Evolutionary conservation across 2,797 vertebrate genomes (phyloP), one percentile per base, ranked within the genome.

Genomic region (Silurus aristotelis): DNA sequence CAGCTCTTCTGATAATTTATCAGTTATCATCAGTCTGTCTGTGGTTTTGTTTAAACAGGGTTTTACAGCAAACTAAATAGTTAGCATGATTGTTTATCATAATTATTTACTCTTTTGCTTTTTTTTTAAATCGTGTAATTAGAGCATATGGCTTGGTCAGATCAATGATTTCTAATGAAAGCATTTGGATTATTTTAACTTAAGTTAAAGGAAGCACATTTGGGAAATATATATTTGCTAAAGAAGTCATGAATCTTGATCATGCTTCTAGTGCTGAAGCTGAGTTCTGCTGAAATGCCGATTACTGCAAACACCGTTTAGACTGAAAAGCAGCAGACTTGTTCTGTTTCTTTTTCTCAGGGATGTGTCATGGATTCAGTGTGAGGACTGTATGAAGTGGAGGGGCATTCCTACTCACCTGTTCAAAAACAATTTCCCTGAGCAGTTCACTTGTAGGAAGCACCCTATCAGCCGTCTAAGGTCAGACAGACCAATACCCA

Each of bases 341-440:
- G 20, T 79, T n/a, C 22, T n/a, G 1, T 64, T 9, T 25, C 1
- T 67, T 46, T 63, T 79, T 43, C 56, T 75, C 43, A 96, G 95
- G 83, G 87, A 88, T 83, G 91, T 95, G 82, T 71, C 83, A 0
- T 96, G 94, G 95, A 89, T 96, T 84, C 95, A 96, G 85, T 95
- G 95, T 93, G 95, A 96, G 84, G 95, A 95, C 2, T 96, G 95
- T 91, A 92, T 96, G 84, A 96, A 96, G 87, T 96, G 95, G 95
- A 92, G 95, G 80, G 95, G 93, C 6, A 87, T 96, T 79, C 92
- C 94, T 7, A 83, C 85, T 38, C 83, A 85, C 17, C 87, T 92
- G 87, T 95, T 95, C 80, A 87, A 85, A 55, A 85, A 87, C 13
- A 90, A 67, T 0, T 56, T 92, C 83, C 95, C 95, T 82, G 94